Percentiles rank a stretch among this genome's conserved stretches.
Evolutionary conservation across 2,797 vertebrate genomes (phyloP).

Genomic region (Poeciliopsis gracilis): DNA sequence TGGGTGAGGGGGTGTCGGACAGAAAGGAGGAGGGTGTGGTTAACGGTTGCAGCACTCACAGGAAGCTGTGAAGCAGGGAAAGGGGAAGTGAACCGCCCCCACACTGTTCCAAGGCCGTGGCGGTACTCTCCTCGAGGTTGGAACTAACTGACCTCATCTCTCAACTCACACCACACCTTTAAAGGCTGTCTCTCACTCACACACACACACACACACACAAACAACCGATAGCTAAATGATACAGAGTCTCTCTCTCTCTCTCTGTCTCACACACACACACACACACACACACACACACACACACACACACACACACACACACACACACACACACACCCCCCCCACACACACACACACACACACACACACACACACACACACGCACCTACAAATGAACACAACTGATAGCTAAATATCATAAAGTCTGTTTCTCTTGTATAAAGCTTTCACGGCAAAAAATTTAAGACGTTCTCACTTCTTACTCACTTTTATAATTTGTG

Average conservation of each 20-base stretch:
- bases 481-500: neutral
- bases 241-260: neutral
- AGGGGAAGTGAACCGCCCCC: conserved; percentile 82
- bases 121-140: conserved; percentile 57
- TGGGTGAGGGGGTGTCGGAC: conserved; percentile 49
- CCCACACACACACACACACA: neutral
- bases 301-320: conserved; percentile 19
- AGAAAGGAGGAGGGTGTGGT: conserved; percentile 76
- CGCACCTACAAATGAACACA: conserved; percentile 19
- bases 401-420: neutral
- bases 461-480: neutral
- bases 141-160: conserved; percentile 72
- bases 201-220: neutral
- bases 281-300: conserved; percentile 17
- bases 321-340: conserved; percentile 7
- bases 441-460: neutral
- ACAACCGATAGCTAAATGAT: conserved; percentile 8
- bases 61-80: conserved; percentile 77
- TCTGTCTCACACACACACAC: conserved; percentile 1
- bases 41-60: conserved; percentile 75
- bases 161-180: conserved; percentile 59
- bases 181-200: conserved; percentile 26
- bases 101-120: conserved; percentile 70
- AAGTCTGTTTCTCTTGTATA: neutral
- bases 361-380: conserved; percentile 6